A percentile compares a stretch with the other conserved stretches of the same genome.
phyloP scores from a whole-genome alignment of 2,797 vertebrate species.

The Sebastes goodei region DNA sequence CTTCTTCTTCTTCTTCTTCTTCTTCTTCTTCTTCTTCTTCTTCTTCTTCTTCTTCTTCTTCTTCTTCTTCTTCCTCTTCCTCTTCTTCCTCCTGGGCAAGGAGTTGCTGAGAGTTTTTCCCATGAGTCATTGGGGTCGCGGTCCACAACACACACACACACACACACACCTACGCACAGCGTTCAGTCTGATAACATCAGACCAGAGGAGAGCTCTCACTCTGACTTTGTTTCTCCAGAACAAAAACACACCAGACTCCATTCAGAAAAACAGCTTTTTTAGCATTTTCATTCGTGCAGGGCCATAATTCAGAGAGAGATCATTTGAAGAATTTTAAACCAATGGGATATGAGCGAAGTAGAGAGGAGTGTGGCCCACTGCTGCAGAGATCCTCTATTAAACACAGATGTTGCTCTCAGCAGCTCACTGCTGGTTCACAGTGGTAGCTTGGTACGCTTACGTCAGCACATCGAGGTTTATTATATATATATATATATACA shows the following conservation, averaged over 20 bases:
- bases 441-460: too few species aligned
- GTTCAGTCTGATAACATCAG: not conserved
- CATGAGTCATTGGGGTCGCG: constrained; percentile 27
- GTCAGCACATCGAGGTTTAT: too few species aligned
- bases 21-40: not conserved
- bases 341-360: not conserved
- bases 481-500: too few species aligned
- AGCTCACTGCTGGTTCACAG: too few species aligned
- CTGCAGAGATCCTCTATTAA: not conserved
- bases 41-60: not conserved
- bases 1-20: not conserved
- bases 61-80: not conserved
- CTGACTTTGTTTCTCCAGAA: not conserved
- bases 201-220: not conserved
- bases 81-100: not conserved
- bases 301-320: not conserved
- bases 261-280: too few species aligned
- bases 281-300: too few species aligned
- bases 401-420: not conserved
- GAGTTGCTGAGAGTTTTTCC: constrained; percentile 24
- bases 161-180: not conserved
- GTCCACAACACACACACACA: not conserved
- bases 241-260: too few species aligned
- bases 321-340: not conserved
- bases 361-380: not conserved